Base-by-base conservation (phyloP, 2,113 vertebrate species). In the Brachyistius frenatus region DNA sequence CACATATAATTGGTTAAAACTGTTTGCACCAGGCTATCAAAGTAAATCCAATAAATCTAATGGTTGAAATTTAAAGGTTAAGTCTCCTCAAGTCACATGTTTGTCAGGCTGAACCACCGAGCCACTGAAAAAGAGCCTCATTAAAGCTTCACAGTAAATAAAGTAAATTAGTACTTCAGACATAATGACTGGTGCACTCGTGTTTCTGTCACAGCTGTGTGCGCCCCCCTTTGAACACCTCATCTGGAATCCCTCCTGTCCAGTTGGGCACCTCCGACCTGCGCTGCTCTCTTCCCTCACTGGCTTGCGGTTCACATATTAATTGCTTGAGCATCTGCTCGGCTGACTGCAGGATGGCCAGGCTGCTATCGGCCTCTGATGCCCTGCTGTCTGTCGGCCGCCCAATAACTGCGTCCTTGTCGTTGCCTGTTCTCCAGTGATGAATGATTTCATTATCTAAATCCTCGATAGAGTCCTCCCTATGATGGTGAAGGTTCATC, bases 311-410 rank as follows among this genome's bases (percentile, higher is more conserved):
- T 8, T 93, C 88, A 63, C 61, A 78, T 41, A 92, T 89, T 37
- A 93, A 91, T 32, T 88, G 88, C 56, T 90, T 91, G 50, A 94
- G 89, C 86, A 92, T 90, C 75, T 31, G 83, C 55, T 94, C 92
- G 0, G 91, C 92, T n/a, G 92, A 91, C 74, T 93, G 87, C 73
- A 93, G 88, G 76, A 71, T 73, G 16, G 53, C 74, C 62, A 74
- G 61, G 36, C 65, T 73, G 52, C 44, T 47, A 0, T 77, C 65
- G 33, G 32, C 57, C 39, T 86, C 86, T 2, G 65, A 78, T 31
- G 5, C 58, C 35, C 78, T 60, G 52, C 60, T 61, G 58, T 78
- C 71, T 66, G 0, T 11, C 7, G 2, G n/a, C 16, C 53, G 63
- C 57, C 15, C 46, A 6, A 53, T 57, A 60, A 39, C 77, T 16